Evolutionary conservation across 2,888 invertebrate genomes (phyloP), one percentile per base, ranked within the genome.

Genomic region (Dryobotodes eremita): DNA sequence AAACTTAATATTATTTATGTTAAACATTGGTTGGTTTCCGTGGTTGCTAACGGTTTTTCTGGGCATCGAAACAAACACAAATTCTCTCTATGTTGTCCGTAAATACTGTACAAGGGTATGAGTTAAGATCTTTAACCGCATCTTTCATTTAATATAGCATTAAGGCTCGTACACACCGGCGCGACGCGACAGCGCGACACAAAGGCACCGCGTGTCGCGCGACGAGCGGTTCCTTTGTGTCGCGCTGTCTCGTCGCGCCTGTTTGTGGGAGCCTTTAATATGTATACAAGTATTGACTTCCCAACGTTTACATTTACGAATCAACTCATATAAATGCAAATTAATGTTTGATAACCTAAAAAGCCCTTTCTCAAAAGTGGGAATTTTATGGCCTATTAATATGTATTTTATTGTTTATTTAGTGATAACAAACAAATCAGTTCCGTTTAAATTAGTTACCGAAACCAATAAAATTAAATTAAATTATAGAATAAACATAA

Each of bases 401-500:
- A 73, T 31, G 48, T 75, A 66, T 84, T 84, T 79, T 84, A 88
- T 80, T 69, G n/a, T 82, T 75, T 62, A 75, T 79, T 71, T 79
- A 55, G 82, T 66, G 50, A 75, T 80, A 75, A 79, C 72, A 88
- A 85, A 88, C 84, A 89, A 84, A 86, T 84, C 73, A 68, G 70
- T 59, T 66, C 8, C 31, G 53, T 70, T 62, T 57, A 72, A 75
- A 80, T 84, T 82, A 75, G 46, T 82, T 76, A 83, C 81, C 70
- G 76, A 71, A 88, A 85, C 71, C 66, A 71, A 86, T 88, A 70
- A 88, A 79, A 83, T 82, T 48, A 42, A 80, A 86, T 83, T 84
- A 78, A 77, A 88, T 89, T 88, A 79, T 77, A 71, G 61, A 86
- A 79, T 84, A 78, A 78, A 82, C 70, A 75, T 87, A 74, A 77